Evolutionary conservation across 1,140 invertebrate genomes (phyloP), one percentile per base, ranked within the genome.

Genomic region (Apolygus lucorum): DNA sequence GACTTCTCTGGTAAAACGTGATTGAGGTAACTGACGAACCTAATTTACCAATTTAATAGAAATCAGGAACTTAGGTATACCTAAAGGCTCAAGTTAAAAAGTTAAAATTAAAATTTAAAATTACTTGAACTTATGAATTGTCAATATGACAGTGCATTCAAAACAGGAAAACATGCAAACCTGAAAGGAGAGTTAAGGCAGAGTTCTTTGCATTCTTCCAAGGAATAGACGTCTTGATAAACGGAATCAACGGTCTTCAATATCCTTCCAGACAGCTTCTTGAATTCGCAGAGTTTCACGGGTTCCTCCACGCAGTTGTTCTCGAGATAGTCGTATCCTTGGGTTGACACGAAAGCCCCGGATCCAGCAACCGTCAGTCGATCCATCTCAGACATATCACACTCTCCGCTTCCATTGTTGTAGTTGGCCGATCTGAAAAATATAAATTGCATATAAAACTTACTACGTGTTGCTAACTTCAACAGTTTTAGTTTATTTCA

Each of bases 171-270:
- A n/a, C n/a, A n/a, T n/a, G 34, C 8, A 11, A 11, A 59, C 54
- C 54, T 59, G 78, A 85, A 85, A 4, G 91, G 90, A 11, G 92
- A 92, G 75, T 90, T 92, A 26, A 95, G 82, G 76, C 93, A 96
- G 42, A 94, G 83, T 73, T 94, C 90, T 63, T 91, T 85, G 78
- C 90, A 93, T 80, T 93, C 92, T 70, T 93, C 91, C 64, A 91
- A 82, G 1, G 88, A 91, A 21, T 87, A 88, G 0, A 95, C 88
- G 74, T 94, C 91, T 81, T 93, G 90, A 76, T 92, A 95, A 2
- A 96, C 93, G 1, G 92, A 92, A 76, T 96, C 93, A 1, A 96
- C 93, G 0, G 94, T 96, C 79, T 96, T 96, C 28, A 96, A 79
- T 73, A 96, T 95, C 69, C 90, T 85, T 0, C 92, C 92, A 28